Conservation (phyloP, 2,797 vertebrate genomes). For the Buphagus erythrorhynchus region DNA sequence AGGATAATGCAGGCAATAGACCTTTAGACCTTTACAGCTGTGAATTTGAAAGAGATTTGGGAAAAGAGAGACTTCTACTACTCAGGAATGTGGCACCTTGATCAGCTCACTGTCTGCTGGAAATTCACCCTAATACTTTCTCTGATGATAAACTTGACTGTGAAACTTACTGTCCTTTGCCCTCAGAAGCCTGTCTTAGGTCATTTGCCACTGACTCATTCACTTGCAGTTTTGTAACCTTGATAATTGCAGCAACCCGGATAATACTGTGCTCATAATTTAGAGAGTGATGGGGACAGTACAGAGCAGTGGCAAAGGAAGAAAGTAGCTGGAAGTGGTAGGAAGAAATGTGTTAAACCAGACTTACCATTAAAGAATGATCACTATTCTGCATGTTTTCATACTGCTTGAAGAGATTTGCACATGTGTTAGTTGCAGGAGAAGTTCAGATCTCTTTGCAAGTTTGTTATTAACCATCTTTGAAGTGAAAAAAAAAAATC, state of each 20-base stretch:
- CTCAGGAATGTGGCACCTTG: not conserved
- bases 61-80: not conserved
- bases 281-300: not conserved
- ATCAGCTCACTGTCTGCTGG: not conserved
- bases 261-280: not conserved
- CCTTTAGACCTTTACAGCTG: not conserved
- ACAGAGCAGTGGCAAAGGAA: not conserved
- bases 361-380: not conserved
- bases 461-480: not conserved
- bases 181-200: not conserved
- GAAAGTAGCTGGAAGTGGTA: not conserved
- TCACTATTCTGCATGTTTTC: not conserved
- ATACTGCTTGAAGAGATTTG: not conserved
- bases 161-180: not conserved
- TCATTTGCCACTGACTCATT: not conserved
- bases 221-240: not conserved
- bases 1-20: not conserved
- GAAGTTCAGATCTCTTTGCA: not conserved
- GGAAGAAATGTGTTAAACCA: not conserved
- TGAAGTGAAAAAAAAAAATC: not conserved
- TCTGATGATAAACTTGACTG: not conserved
- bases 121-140: not conserved
- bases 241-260: not conserved
- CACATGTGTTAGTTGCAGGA: not conserved
- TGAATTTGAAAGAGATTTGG: not conserved